These are phyloP conservation scores for Melolontha melolontha DNA, from an alignment of 2,888 invertebrate species.

Conservation along the genomic window DNA sequence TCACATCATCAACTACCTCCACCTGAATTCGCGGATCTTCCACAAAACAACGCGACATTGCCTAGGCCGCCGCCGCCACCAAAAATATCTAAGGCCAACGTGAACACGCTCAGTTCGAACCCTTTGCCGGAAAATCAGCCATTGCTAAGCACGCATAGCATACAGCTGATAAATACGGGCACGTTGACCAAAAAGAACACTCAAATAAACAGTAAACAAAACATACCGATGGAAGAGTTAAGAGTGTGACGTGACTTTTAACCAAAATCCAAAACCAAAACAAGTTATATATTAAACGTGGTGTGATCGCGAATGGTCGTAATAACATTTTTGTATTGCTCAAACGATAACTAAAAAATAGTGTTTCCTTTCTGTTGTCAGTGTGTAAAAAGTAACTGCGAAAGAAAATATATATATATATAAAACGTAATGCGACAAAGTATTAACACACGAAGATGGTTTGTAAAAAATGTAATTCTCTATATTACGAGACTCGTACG, in stretches of 20 bases:
- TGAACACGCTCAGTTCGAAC: slow-evolving; percentile 70
- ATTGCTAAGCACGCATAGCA: slow-evolving; percentile 79
- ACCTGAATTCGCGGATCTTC: slow-evolving; percentile 86
- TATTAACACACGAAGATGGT: slow-evolving; percentile 4
- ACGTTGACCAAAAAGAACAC: slow-evolving; percentile 83
- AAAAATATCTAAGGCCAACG: slow-evolving; percentile 70
- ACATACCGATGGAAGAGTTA: slow-evolving; percentile 81
- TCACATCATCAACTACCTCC: slow-evolving; percentile 85
- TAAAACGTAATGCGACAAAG: background rate
- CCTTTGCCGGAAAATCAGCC: slow-evolving; percentile 77
- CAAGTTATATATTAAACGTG: slow-evolving; percentile 24
- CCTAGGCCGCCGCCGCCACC: slow-evolving; percentile 80
- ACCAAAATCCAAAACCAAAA: slow-evolving; percentile 25
- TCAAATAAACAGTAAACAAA: slow-evolving; percentile 72
- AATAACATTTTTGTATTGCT: slow-evolving; percentile 51
- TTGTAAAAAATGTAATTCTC: slow-evolving; percentile 14
- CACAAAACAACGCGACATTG: slow-evolving; percentile 76
- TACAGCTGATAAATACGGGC: slow-evolving; percentile 82
- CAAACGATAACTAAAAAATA: slow-evolving; percentile 43
- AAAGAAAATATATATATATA: background rate
- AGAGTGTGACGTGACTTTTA: slow-evolving; percentile 78
- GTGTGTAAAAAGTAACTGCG: slow-evolving; percentile 14
- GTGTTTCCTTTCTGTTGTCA: slow-evolving; percentile 31
- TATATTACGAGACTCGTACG: too few species aligned
- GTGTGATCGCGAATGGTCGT: slow-evolving; percentile 41